phyloP scores from a whole-genome alignment of 1,140 invertebrate genomes.

The Nasonia giraulti region DNA sequence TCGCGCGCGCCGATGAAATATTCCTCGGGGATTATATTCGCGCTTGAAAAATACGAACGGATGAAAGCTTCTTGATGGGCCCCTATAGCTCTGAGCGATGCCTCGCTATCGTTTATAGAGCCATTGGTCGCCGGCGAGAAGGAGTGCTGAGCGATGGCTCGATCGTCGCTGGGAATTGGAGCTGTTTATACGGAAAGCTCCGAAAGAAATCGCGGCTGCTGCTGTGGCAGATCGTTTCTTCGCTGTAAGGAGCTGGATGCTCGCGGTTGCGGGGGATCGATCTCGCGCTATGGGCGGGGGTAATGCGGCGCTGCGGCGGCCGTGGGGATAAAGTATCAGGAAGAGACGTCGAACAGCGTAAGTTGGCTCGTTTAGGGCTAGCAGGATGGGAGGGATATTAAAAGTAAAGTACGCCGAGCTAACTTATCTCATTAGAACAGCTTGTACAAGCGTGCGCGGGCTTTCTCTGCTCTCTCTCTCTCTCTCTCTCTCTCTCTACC shows the following conservation, averaged over 20 bases:
- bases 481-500: background rate
- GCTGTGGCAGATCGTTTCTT: background rate
- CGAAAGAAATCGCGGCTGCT: background rate
- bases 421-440: constrained; percentile 58
- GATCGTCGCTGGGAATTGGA: too few species aligned
- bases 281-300: background rate
- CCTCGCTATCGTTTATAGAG: too few species aligned
- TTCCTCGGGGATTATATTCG: constrained; percentile 18
- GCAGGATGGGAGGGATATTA: constrained; percentile 52
- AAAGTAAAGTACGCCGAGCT: constrained; percentile 53
- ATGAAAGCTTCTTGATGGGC: background rate
- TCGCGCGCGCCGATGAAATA: constrained; percentile 37
- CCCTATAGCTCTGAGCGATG: background rate
- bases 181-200: too few species aligned
- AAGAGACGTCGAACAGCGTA: constrained; percentile 49
- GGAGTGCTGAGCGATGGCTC: too few species aligned
- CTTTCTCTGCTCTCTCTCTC: background rate
- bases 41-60: background rate
- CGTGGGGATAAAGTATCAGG: constrained; percentile 46
- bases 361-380: constrained; percentile 51
- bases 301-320: background rate
- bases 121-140: too few species aligned
- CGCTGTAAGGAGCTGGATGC: background rate
- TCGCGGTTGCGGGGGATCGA: constrained; percentile 21
- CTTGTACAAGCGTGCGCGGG: constrained; percentile 47